Conservation (phyloP, 2,888 invertebrate genomes). For the Hermaeophaga mercurialis region DNA sequence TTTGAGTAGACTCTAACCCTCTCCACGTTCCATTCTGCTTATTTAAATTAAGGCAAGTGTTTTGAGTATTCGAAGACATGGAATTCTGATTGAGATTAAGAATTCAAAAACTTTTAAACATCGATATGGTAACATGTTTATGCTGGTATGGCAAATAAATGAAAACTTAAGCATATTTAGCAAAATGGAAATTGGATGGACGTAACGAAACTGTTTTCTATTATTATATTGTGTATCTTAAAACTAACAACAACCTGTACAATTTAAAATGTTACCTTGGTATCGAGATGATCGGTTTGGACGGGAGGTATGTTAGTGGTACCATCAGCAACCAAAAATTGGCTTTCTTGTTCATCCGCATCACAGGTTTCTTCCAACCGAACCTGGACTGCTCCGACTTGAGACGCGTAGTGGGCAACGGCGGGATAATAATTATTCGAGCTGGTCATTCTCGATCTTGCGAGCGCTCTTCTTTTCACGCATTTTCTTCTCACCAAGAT, state of each 20-base stretch:
- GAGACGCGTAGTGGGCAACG: constrained; percentile 44
- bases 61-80: too few relatives aligned
- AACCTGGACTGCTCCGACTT: constrained; percentile 46
- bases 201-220: too few relatives aligned
- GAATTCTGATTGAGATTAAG: too few relatives aligned
- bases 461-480: constrained; percentile 47
- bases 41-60: too few relatives aligned
- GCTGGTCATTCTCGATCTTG: constrained; percentile 42
- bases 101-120: too few relatives aligned
- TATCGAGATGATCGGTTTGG: constrained; percentile 58
- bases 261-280: constrained; percentile 61
- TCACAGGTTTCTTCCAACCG: constrained; percentile 44
- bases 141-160: too few relatives aligned
- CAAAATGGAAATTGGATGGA: too few relatives aligned
- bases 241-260: too few relatives aligned
- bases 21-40: too few relatives aligned
- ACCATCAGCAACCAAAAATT: constrained; percentile 52
- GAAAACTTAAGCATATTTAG: too few relatives aligned
- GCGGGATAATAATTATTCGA: constrained; percentile 48
- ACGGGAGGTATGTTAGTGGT: constrained; percentile 49
- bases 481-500: constrained; percentile 59
- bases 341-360: constrained; percentile 53
- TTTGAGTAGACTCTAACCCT: too few relatives aligned
- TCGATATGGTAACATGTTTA: too few relatives aligned
- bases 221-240: background rate